Base-by-base conservation (phyloP, 2,113 vertebrate genomes). In the Lethenteron reissneri region DNA sequence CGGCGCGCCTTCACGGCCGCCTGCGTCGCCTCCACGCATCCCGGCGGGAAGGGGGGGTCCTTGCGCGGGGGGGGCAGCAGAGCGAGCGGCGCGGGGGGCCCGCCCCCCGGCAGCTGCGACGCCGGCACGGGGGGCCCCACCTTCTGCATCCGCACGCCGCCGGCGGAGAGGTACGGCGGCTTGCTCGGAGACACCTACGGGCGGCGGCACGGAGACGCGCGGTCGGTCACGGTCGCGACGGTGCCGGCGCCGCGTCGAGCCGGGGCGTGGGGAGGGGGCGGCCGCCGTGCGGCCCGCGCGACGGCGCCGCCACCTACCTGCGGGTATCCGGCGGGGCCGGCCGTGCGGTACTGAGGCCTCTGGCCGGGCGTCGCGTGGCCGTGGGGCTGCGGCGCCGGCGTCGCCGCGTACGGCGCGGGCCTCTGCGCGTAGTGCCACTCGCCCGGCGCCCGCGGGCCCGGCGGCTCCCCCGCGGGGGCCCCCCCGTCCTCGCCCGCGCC, bases 81-180 rank as follows among this genome's bases (percentile, higher is more conserved):
- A 68, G 92, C 90, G 3, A 91, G 87, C 78, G 96, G 92, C 62
- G 87, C 81, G 9, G 90, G 78, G 77, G 88, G 62, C 15, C 15
- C 8, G 62, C 15, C 25, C 15, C 62, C 62, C 77, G 87, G 82
- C 75, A 99, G 90, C 70, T 96, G 94, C 0, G 94, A 92, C 71
- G 91, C 92, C 56, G 92, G 92, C 56, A 99, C 90, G 0, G 91
- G 94, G 0, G 92, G 92, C 59, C 92, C 94, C 1, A 91, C 89
- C 81, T 99, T 99, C 80, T 95, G 90, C 88, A 99, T 96, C 82
- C 96, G 96, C 83, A 94, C 91, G 25, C 25, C 25, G 77, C 87
- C 88, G 77, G 87, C 85, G 78, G 91, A 90, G 80, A 91, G 83
- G 81, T 90, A 97, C 9, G 89, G 84, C 76, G 92, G 87, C 81